Percentiles rank a stretch among this genome's conserved stretches.
Evolutionary conservation across 2,113 vertebrate genomes (phyloP).

Genomic region (Caranx ignobilis): DNA sequence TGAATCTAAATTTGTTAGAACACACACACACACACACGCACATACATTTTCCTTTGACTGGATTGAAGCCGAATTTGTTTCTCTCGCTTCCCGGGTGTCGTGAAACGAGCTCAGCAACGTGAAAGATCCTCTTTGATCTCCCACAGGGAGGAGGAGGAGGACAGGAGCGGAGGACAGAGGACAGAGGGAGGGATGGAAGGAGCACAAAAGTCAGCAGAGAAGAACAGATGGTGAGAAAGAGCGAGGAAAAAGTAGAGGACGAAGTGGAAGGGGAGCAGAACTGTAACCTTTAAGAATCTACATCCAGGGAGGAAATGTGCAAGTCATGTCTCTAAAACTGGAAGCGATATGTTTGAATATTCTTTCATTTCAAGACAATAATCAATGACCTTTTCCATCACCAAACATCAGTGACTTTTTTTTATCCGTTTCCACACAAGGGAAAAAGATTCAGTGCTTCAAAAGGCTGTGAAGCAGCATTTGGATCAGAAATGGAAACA

Average conservation of each 20-base stretch:
- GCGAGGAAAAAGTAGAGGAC: not conserved
- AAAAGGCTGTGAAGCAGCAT: conserved; percentile 1
- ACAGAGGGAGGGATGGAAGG: not conserved
- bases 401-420: not conserved
- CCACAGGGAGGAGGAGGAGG: not conserved
- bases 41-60: not conserved
- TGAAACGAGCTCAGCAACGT: conserved; percentile 5
- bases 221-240: conserved; percentile 3
- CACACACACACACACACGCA: not conserved
- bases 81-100: not conserved
- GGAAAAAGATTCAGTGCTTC: conserved; percentile 3
- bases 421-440: not conserved
- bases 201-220: not conserved
- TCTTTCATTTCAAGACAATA: not conserved
- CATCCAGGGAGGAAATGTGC: not conserved
- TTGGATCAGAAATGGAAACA: conserved; percentile 18
- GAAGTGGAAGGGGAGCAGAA: not conserved
- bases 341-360: conserved; percentile 1
- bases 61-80: not conserved
- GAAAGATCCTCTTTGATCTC: conserved; percentile 9
- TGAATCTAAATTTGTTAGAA: not conserved
- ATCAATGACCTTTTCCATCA: not conserved
- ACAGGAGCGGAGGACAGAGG: not conserved
- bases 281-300: not conserved
- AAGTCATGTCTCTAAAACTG: not conserved